These are phyloP conservation scores for Drosophila formosana DNA, from an alignment of 2,888 invertebrate species.

Conservation along the genomic window DNA sequence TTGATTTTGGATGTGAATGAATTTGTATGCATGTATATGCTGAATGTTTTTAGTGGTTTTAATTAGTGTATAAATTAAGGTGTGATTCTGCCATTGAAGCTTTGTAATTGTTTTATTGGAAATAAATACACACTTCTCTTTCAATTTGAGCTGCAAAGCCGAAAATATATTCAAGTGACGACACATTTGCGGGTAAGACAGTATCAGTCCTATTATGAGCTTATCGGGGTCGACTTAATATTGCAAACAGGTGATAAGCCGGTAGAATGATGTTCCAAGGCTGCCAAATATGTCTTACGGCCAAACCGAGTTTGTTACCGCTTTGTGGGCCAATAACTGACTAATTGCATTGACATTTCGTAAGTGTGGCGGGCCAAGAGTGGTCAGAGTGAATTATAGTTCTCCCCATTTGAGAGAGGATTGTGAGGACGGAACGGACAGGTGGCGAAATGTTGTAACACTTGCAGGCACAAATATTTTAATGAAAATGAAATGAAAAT, in stretches of 20 bases:
- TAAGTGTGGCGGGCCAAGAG: constrained; percentile 1
- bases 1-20: no score
- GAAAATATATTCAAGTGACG: constrained; percentile 26
- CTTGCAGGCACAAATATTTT: constrained; percentile 74
- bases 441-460: constrained; percentile 47
- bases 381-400: constrained; percentile 21
- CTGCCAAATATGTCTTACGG: background rate
- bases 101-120: background rate
- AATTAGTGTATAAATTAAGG: no score
- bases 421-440: background rate
- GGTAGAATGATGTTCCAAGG: constrained; percentile 49
- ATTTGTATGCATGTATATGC: no score
- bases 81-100: no score
- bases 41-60: no score
- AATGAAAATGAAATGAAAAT: constrained; percentile 79
- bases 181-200: constrained; percentile 57
- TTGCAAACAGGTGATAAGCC: constrained; percentile 63
- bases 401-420: constrained; percentile 2
- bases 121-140: constrained; percentile 9
- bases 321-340: constrained; percentile 76
- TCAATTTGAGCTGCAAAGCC: constrained; percentile 7
- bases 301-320: constrained; percentile 43
- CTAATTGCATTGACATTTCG: constrained; percentile 59
- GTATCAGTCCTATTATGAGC: constrained; percentile 74
- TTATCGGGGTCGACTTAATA: constrained; percentile 75